Percentiles rank a stretch among this genome's conserved stretches.
Conservation (phyloP, 2,797 vertebrate species). For the Neoniphon sammara region DNA sequence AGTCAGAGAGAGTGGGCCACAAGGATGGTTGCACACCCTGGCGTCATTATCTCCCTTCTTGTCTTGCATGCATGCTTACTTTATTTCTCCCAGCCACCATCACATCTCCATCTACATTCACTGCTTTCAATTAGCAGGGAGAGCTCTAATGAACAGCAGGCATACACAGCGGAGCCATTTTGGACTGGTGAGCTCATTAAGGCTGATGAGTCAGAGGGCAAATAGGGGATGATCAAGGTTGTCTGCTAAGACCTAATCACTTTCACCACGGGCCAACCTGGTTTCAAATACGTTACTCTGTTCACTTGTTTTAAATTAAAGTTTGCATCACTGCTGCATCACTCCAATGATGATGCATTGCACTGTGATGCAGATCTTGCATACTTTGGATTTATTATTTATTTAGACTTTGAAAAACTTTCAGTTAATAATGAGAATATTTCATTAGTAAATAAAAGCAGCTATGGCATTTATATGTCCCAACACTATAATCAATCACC, state of each 20-base stretch:
- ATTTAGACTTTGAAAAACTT: no score
- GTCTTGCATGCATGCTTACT: slow-evolving; percentile 1
- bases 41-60: slow-evolving; percentile 53
- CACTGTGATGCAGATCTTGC: neutral
- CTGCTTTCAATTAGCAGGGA: slow-evolving; percentile 44
- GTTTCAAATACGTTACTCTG: neutral
- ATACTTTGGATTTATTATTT: neutral
- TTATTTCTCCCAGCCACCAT: slow-evolving; percentile 27
- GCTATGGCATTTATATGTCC: no score
- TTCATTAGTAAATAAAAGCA: no score
- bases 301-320: slow-evolving; percentile 4
- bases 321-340: neutral
- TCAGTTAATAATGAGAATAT: no score
- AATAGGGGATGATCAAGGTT: slow-evolving; percentile 29
- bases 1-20: slow-evolving; percentile 11
- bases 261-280: neutral
- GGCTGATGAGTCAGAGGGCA: slow-evolving; percentile 49
- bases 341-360: neutral
- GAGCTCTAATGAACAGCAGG: slow-evolving; percentile 38
- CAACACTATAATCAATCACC: no score
- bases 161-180: neutral
- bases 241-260: slow-evolving; percentile 25
- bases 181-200: slow-evolving; percentile 41
- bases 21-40: neutral
- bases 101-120: slow-evolving; percentile 24